Percentiles rank a stretch among this genome's conserved stretches.
These are phyloP conservation scores for Poeciliopsis infans DNA, from an alignment of 2,797 vertebrate species.

Conservation along the genomic window DNA sequence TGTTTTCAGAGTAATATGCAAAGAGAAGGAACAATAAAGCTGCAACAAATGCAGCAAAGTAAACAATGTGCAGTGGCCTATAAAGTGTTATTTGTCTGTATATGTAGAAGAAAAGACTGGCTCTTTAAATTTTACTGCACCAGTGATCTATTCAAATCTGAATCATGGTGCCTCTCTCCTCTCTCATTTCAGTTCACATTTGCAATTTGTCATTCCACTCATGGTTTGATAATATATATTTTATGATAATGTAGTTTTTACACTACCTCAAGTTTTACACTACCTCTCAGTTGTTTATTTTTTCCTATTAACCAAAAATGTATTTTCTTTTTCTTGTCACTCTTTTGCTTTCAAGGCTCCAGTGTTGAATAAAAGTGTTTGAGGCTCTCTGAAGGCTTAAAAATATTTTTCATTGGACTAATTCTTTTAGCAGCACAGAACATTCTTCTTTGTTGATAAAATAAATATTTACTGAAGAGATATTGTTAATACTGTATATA, in stretches of 20 bases:
- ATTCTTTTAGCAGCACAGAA: neutral
- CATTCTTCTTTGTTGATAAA: neutral
- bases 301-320: neutral
- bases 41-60: neutral
- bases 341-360: neutral
- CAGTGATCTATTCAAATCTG: neutral
- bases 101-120: neutral
- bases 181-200: neutral
- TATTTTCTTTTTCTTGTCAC: neutral
- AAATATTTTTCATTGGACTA: neutral
- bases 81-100: neutral
- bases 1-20: neutral
- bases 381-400: neutral
- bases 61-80: neutral
- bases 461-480: neutral
- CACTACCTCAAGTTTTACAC: neutral
- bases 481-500: neutral
- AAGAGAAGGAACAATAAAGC: neutral
- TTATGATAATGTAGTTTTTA: neutral
- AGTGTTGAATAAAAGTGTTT: neutral
- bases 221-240: neutral
- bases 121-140: neutral
- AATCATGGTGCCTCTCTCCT: neutral
- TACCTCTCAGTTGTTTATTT: neutral
- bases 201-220: neutral